Evolutionary conservation across 2,113 vertebrate genomes (phyloP), one percentile per base, ranked within the genome.

Genomic region (Zonotrichia leucophrys): DNA sequence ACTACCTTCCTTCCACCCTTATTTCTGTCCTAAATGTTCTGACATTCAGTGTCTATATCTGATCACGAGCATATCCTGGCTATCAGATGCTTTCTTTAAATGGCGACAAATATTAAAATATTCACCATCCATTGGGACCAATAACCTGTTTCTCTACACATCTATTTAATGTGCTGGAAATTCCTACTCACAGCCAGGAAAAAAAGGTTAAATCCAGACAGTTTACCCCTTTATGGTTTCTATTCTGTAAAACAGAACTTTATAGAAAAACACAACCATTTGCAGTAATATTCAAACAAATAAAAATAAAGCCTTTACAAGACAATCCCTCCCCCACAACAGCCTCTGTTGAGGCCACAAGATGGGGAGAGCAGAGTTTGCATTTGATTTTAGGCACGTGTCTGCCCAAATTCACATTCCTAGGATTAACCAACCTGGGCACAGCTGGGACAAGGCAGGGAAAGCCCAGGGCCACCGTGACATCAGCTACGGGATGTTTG

Each of bases 291-390:
- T 60, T 56, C n/a, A 59, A 87, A 59, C 27, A 27, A 86, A 59
- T 23, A 59, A 8, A 15, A 62, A 76, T 18, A 42, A 2, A 31
- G 15, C 30, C 16, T 39, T 66, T 76, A 13, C 13, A 76, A 50
- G 25, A 5, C 15, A 10, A 10, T 31, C 25, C 9, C 12, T 10
- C 8, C 8, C 14, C 4, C 3, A 6, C 12, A 31, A 5, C 3
- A 77, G 28, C 28, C 33, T 49, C n/a, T 41, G 17, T 27, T 11
- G 55, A 55, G 11, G n/a, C 2, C 49, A 37, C 6, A 30, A 30
- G 17, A 9, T 5, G 18, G 24, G 49, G 16, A 84, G 4, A 66
- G 28, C 46, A 56, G 39, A 64, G 37, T 22, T 23, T 72, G 63
- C 35, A 46, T 60, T 9, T 47, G 42, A 31, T 73, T 60, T 72